These are phyloP conservation scores for Acronicta leporina DNA, from an alignment of 2,888 invertebrate species.

Conservation along the genomic window DNA sequence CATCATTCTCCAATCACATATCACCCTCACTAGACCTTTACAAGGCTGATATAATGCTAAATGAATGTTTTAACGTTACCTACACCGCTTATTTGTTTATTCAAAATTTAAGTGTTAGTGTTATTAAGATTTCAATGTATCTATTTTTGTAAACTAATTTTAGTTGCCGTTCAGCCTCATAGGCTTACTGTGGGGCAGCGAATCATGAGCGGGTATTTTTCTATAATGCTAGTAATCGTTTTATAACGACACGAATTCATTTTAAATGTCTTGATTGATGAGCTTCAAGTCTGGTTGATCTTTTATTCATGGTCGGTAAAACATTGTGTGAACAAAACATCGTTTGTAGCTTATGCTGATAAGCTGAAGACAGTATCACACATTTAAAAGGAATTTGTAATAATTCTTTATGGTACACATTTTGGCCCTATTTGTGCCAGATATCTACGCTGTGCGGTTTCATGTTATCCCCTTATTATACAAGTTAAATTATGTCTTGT, in stretches of 20 bases:
- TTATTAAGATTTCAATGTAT: neutral
- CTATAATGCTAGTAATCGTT: neutral
- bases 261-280: neutral
- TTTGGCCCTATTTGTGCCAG: no score
- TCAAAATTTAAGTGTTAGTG: neutral
- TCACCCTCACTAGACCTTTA: no score
- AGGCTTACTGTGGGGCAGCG: neutral
- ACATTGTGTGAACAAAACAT: no score
- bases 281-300: neutral
- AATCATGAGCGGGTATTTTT: neutral
- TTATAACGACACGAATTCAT: neutral
- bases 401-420: no score
- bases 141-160: neutral
- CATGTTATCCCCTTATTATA: neutral
- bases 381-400: slow-evolving; percentile 1
- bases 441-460: no score
- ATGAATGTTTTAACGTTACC: no score
- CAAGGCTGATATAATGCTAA: no score
- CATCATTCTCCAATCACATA: no score
- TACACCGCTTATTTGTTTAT: no score
- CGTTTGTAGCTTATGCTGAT: neutral
- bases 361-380: neutral
- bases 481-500: slow-evolving; percentile 19
- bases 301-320: no score
- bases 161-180: neutral